Evolutionary conservation across 2,888 invertebrate genomes (phyloP).

Genomic region (Stenolophus ochropezus): DNA sequence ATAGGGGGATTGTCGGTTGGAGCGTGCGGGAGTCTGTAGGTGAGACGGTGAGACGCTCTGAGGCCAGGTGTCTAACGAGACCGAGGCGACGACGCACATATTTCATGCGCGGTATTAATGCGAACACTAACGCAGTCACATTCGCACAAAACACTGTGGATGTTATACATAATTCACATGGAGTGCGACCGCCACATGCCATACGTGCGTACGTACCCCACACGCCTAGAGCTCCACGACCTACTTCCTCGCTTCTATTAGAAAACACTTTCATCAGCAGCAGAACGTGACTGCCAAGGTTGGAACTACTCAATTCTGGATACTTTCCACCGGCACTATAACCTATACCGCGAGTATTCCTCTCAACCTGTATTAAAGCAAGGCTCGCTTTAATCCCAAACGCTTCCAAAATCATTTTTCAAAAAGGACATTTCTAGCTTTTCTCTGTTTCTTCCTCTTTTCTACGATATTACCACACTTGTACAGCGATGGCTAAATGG

Average conservation of each 20-base stretch:
- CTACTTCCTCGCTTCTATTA: slow-evolving; percentile 17
- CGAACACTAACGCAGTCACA: slow-evolving; percentile 44
- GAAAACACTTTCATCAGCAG: slow-evolving; percentile 15
- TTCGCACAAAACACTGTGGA: slow-evolving; percentile 41
- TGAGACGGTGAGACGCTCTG: neutral
- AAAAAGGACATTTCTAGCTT: too few species aligned
- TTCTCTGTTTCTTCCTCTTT: too few species aligned
- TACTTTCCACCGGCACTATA: too few species aligned
- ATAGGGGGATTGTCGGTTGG: neutral
- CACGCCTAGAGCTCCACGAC: slow-evolving; percentile 8
- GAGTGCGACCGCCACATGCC: slow-evolving; percentile 12
- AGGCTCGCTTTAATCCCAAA: too few species aligned
- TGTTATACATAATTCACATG: slow-evolving; percentile 51
- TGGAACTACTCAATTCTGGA: neutral
- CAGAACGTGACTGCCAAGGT: neutral
- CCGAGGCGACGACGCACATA: slow-evolving; percentile 31
- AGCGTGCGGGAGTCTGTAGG: neutral
- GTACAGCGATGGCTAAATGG: too few species aligned
- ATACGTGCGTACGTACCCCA: slow-evolving; percentile 3
- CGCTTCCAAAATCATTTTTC: too few species aligned
- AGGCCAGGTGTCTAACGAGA: slow-evolving; percentile 23
- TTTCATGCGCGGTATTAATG: slow-evolving; percentile 44
- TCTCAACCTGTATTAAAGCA: too few species aligned
- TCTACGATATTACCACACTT: too few species aligned
- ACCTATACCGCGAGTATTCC: too few species aligned